Evolutionary conservation across 2,888 invertebrate species (phyloP), one percentile per base, ranked within the genome.

Genomic region (Synergus umbraculus): DNA sequence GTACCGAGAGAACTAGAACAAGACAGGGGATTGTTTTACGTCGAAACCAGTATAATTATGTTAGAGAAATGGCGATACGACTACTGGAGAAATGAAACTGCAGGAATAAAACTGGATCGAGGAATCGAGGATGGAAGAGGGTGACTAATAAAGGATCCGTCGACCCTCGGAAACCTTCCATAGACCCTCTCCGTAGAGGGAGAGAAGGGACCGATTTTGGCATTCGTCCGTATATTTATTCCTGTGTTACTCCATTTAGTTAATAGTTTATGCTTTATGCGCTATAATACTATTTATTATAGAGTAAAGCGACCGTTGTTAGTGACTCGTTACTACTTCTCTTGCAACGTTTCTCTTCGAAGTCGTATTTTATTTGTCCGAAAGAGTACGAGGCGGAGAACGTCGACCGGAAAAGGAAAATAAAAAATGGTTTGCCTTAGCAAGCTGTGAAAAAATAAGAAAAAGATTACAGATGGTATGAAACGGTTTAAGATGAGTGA

Each of bases 1-100:
- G 13, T n/a, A 54, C 37, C 10, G 22, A 67, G 67, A 67, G 67
- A 67, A 13, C 43, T 44, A 67, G 67, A 67, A 46, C 18, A 44
- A 67, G 67, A 43, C 22, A 9, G n/a, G 29, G 73, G 41, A 73
- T 73, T 73, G 73, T 73, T 54, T 37, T 37, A 54, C 49, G 66
- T 63, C 29, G 63, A 63, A 41, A 66, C 66, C n/a, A 43, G 66
- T n/a, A 66, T 73, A 73, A 54, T 73, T 41, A 54, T n/a, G 15
- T 10, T 54, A 29, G n/a, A 73, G 29, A n/a, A 54, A 73, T 69
- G 29, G 18, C 44, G n/a, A 15, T 46, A 67, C 37, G 37, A 46
- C 60, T 60, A 18, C 22, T 60, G 22, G 49, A 10, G 54, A 54
- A 54, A 8, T 54, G 54, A 4, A 60, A 29, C 13, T 60, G 22